Evolutionary conservation across 1,140 invertebrate genomes (phyloP), one percentile per base, ranked within the genome.

Genomic region (Fopius arisanus): DNA sequence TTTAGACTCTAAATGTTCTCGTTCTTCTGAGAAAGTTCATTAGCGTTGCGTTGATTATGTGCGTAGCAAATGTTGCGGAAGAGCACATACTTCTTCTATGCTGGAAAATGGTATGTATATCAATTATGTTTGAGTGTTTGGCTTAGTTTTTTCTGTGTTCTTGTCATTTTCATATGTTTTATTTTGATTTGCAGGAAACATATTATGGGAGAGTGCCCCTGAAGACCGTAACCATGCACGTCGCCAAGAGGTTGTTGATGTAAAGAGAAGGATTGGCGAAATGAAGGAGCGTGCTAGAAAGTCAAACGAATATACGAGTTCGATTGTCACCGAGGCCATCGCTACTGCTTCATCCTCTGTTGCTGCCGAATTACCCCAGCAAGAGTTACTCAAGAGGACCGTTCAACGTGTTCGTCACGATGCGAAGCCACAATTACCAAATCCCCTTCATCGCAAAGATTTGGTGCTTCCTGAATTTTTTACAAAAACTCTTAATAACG

Each of bases 391-490:
- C 12, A 19, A 3, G 2, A 19, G 16, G 21, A 54, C 19, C 21
- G 59, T 73, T 28, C 71, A 73, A 10, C 71, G 71, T 4, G 29
- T 29, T 31, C 40, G 71, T 21, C 54, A 59, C n/a, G 16, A 0
- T 14, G 26, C 26, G 6, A 14, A 31, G 16, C 43, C 66, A 40
- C 62, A 51, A 3, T 43, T 43, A 12, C 40, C 9, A 6, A 43
- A 43, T 43, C 12, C 40, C 14, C 40, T 12, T 14, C 40, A 43
- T 43, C 40, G 40, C 12, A 4, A 12, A 37, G 33, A 37, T 51
- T 72, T 72, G 26, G 14, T 72, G 10, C 41, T 72, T 23, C 59
- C 63, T 3, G 62, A 67, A 21, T 2, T 4, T 10, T 72, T 65
- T 29, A 63, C 26, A 23, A 6, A 41, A 33, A 65, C 33, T 21